These are phyloP conservation scores for Achroia grisella DNA, from an alignment of 1,140 invertebrate genomes.

Conservation along the genomic window DNA sequence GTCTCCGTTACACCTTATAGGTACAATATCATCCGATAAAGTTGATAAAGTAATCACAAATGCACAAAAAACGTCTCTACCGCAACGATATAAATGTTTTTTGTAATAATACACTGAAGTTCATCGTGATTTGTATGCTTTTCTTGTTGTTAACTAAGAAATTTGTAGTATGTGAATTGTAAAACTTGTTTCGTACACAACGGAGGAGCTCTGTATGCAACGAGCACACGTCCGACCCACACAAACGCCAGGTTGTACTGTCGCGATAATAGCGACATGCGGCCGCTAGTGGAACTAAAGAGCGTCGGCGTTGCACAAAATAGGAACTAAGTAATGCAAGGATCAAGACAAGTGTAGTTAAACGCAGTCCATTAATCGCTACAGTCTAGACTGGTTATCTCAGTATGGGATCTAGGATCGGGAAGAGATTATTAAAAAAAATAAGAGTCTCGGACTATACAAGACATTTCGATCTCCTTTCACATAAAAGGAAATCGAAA, in stretches of 20 bases:
- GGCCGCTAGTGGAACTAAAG: constrained; percentile 44
- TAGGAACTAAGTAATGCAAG: constrained; percentile 26
- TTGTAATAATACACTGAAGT: constrained; percentile 27
- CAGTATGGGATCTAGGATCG: too few species aligned
- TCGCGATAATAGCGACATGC: constrained; percentile 43
- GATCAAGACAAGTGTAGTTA: constrained; percentile 36
- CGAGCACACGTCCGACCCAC: constrained; percentile 37
- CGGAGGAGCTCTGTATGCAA: constrained; percentile 4
- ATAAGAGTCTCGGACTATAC: too few species aligned
- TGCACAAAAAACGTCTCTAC: constrained; percentile 42
- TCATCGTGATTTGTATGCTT: constrained; percentile 32
- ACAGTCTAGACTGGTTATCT: too few species aligned
- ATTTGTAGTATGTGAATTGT: constrained; percentile 15
- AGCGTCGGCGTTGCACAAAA: constrained; percentile 23
- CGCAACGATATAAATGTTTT: constrained; percentile 31
- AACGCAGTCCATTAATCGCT: not conserved
- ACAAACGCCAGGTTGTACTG: constrained; percentile 43
- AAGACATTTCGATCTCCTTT: too few species aligned
- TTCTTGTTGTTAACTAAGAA: constrained; percentile 16
- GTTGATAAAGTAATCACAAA: constrained; percentile 48
- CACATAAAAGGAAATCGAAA: too few species aligned
- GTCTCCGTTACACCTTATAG: constrained; percentile 56
- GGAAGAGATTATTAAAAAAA: too few species aligned
- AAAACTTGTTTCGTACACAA: constrained; percentile 60
- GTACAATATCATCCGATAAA: constrained; percentile 40